Evolutionary conservation across 2,888 invertebrate genomes (phyloP), one percentile per base, ranked within the genome.

Genomic region (Amiota mariae): DNA sequence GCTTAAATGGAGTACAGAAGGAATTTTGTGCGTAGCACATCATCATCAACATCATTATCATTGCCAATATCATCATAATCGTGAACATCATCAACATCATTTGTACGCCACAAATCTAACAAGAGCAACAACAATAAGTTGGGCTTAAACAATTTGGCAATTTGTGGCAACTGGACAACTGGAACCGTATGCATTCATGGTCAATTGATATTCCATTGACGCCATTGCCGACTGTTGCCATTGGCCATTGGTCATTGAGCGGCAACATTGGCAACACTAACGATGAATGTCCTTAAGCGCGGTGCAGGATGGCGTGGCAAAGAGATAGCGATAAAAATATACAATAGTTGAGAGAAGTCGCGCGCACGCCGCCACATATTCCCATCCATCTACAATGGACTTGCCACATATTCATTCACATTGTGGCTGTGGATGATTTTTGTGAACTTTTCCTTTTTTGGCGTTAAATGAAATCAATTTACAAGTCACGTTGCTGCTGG

Each of bases 401-500:
- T 13, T 20, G 9, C 46, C 36, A 10, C 24, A 36, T 36, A 36
- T 36, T 36, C 36, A 36, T 36, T 36, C 36, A 36, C 36, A 36
- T 36, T 36, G 36, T 36, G 36, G 8, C 36, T 9, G 49, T 49
- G 51, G 77, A 77, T 78, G 75, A 74, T 81, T 81, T 85, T 85
- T 83, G 82, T 85, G 80, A 83, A 83, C 84, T 84, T 85, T 84
- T 84, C 84, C 36, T 36, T 36, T 36, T 36, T 36, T 36, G 36
- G 36, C 84, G 83, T 81, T 82, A 87, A 88, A 88, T 88, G 86
- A 88, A 88, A 87, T 88, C 87, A 88, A 86, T 88, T 88, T 82
- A 85, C 88, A 87, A 87, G 88, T 88, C 88, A 88, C 88, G 88
- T 88, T 87, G 85, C 82, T 85, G 86, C 87, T 79, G 88, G 83